These are phyloP conservation scores for Ricordea florida DNA, from an alignment of 92 coral and sea anemone genomes.

Conservation along the genomic window DNA sequence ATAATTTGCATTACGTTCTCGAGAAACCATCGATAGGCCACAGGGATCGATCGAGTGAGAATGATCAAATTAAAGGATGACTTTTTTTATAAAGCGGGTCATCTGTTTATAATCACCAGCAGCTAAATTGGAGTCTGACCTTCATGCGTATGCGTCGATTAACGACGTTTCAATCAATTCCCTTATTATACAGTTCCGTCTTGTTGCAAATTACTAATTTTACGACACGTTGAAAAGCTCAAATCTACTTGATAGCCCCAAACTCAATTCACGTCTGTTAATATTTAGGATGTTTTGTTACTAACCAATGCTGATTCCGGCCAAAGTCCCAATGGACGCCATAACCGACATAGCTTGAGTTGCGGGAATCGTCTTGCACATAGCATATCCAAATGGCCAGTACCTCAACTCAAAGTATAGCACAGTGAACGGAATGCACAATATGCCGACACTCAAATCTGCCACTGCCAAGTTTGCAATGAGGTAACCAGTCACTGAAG, in stretches of 20 bases:
- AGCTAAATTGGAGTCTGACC: no score
- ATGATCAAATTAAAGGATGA: no score
- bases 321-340: constrained; percentile 93
- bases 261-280: background rate
- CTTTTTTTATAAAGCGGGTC: no score
- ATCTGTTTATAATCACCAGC: no score
- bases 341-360: constrained; percentile 89
- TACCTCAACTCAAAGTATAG: constrained; percentile 72
- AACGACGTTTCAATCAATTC: no score
- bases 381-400: constrained; percentile 93
- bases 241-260: background rate
- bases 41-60: no score
- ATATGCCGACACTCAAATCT: constrained; percentile 83
- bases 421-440: constrained; percentile 90
- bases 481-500: constrained; percentile 93
- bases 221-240: no score
- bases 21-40: no score
- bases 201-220: no score
- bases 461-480: constrained; percentile 94
- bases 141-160: no score
- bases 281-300: background rate
- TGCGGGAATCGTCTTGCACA: constrained; percentile 85
- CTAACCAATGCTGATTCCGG: constrained; percentile 95
- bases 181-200: no score
- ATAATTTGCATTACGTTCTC: no score